phyloP scores from a whole-genome alignment of 1,140 invertebrate species.

The Lordiphosa clarofinis region DNA sequence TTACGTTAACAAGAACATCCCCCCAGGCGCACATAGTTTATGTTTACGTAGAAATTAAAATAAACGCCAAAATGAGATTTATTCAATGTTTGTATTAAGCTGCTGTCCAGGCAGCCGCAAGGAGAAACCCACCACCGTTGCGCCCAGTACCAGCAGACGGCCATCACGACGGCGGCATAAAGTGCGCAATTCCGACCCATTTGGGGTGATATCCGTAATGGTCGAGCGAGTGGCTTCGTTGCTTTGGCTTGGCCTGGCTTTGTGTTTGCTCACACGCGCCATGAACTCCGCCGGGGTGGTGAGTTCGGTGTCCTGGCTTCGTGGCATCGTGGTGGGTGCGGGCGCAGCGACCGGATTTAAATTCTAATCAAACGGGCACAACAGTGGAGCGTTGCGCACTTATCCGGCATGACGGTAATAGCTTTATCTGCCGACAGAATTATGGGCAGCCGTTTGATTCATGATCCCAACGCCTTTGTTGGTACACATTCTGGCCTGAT shows the following conservation, averaged over 20 bases:
- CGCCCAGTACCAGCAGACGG: constrained; percentile 10
- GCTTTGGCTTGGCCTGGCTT: constrained; percentile 24
- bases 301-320: constrained; percentile 7
- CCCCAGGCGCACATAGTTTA: constrained; percentile 67
- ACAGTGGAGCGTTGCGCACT: constrained; percentile 50
- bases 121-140: constrained; percentile 44
- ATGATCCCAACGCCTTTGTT: constrained; percentile 55
- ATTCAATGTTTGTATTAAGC: constrained; percentile 77
- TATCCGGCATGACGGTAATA: constrained; percentile 74
- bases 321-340: constrained; percentile 19
- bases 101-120: constrained; percentile 52
- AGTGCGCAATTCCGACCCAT: constrained; percentile 52
- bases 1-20: constrained; percentile 18
- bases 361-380: constrained; percentile 70
- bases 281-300: constrained; percentile 21
- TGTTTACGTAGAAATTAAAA: constrained; percentile 77
- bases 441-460: constrained; percentile 66
- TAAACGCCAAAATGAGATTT: constrained; percentile 74
- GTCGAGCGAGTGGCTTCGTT: constrained; percentile 31
- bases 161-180: constrained; percentile 28
- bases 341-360: constrained; percentile 56
- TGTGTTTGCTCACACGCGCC: constrained; percentile 42
- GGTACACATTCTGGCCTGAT: constrained; percentile 15
- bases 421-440: constrained; percentile 76
- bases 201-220: constrained; percentile 72